These are phyloP conservation scores for Drosophila pandora DNA, from an alignment of 1,140 invertebrate species.

Conservation along the genomic window DNA sequence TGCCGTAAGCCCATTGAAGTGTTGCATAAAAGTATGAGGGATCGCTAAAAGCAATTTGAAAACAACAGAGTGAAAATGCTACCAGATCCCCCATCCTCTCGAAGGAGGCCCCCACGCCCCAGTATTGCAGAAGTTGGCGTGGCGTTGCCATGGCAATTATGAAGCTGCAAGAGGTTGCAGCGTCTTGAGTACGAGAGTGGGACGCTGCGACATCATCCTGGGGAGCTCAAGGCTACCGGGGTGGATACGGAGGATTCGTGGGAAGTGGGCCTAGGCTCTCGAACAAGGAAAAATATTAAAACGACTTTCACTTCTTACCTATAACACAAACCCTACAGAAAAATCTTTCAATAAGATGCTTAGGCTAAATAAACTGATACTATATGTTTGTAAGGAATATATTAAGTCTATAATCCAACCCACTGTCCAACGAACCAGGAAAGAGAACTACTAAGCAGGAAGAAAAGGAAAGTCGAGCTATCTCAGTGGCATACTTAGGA, in stretches of 20 bases:
- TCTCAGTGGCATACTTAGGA: slow-evolving; percentile 34
- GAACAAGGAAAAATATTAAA: background rate
- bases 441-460: background rate
- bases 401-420: background rate
- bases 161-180: slow-evolving; percentile 45
- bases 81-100: slow-evolving; percentile 19
- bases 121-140: slow-evolving; percentile 44
- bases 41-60: slow-evolving; percentile 75
- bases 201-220: slow-evolving; percentile 24
- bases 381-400: background rate
- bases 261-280: background rate
- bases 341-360: too few species aligned
- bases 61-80: slow-evolving; percentile 67
- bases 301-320: background rate
- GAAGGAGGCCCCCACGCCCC: background rate
- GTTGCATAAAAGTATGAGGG: slow-evolving; percentile 52
- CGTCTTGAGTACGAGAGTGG: slow-evolving; percentile 37
- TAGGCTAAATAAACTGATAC: too few species aligned
- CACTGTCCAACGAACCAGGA: background rate
- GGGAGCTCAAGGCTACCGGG: slow-evolving; percentile 27
- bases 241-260: background rate
- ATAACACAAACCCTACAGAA: too few species aligned
- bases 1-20: slow-evolving; percentile 32
- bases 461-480: slow-evolving; percentile 7
- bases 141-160: slow-evolving; percentile 65